Conservation (phyloP, 2,113 vertebrate species). For the Eulemur macaco region DNA sequence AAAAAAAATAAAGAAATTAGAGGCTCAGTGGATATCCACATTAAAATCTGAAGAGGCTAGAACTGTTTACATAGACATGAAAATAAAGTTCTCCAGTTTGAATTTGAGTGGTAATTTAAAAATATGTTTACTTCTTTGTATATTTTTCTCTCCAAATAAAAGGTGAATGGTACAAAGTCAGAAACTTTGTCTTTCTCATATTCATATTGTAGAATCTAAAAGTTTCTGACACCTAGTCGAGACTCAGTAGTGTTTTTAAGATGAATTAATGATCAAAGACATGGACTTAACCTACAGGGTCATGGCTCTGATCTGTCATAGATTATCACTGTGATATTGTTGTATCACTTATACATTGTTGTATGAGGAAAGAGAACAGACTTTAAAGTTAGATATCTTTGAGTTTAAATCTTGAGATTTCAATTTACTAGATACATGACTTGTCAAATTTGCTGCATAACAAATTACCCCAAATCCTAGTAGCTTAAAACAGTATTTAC, state of each 20-base stretch:
- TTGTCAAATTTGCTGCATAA: not conserved
- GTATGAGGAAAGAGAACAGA: not conserved
- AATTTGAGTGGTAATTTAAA: not conserved
- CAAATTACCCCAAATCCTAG: not conserved
- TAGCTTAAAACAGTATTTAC: not conserved
- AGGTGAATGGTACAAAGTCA: not conserved
- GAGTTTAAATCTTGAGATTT: not conserved
- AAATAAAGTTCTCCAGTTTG: not conserved
- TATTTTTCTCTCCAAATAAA: not conserved
- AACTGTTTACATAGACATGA: not conserved
- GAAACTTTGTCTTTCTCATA: not conserved
- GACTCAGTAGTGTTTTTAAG: not conserved
- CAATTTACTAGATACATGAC: not conserved
- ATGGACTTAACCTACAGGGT: not conserved
- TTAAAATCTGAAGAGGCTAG: not conserved
- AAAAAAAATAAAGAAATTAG: not conserved
- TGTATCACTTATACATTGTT: not conserved
- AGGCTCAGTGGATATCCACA: not conserved
- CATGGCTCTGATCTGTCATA: not conserved
- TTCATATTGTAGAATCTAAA: not conserved
- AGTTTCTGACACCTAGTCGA: not conserved
- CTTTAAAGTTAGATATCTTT: not conserved
- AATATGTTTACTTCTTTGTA: not conserved
- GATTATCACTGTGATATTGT: not conserved
- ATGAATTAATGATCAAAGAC: not conserved